phyloP scores from a whole-genome alignment of 1,140 invertebrate genomes.

The Dysdera silvatica region DNA sequence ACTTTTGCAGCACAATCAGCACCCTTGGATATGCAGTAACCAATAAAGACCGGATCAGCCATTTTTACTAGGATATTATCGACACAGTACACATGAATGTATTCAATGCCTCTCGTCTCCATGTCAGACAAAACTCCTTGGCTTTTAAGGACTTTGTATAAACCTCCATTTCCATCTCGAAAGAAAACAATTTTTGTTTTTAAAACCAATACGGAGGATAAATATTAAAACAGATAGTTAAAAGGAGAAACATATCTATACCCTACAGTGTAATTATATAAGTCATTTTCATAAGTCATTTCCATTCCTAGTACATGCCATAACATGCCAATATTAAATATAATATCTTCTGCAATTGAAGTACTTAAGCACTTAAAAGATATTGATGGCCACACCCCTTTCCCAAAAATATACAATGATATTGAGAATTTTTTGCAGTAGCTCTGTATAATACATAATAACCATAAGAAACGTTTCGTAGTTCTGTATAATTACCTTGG shows the following conservation, averaged over 20 bases:
- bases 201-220: no score
- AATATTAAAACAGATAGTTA: background rate
- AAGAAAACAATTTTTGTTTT: background rate
- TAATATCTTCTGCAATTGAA: no score
- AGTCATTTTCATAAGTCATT: background rate
- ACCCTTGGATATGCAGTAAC: slow-evolving; percentile 77
- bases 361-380: no score
- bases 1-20: slow-evolving; percentile 92
- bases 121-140: slow-evolving; percentile 79
- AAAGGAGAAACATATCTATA: background rate
- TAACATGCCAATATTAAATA: no score
- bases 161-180: slow-evolving; percentile 84
- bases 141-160: slow-evolving; percentile 73
- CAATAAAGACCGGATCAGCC: slow-evolving; percentile 93
- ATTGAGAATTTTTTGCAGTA: no score
- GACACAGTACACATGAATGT: slow-evolving; percentile 94
- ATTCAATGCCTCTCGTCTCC: slow-evolving; percentile 66
- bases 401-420: no score
- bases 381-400: no score
- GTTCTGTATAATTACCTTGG: no score
- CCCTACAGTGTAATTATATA: no score
- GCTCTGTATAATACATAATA: no score
- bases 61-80: slow-evolving; percentile 98
- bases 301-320: no score
- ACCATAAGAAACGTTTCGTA: no score